Evolutionary conservation across 2,797 vertebrate genomes (phyloP), one percentile per base, ranked within the genome.

Genomic region (Lerista edwardsae): DNA sequence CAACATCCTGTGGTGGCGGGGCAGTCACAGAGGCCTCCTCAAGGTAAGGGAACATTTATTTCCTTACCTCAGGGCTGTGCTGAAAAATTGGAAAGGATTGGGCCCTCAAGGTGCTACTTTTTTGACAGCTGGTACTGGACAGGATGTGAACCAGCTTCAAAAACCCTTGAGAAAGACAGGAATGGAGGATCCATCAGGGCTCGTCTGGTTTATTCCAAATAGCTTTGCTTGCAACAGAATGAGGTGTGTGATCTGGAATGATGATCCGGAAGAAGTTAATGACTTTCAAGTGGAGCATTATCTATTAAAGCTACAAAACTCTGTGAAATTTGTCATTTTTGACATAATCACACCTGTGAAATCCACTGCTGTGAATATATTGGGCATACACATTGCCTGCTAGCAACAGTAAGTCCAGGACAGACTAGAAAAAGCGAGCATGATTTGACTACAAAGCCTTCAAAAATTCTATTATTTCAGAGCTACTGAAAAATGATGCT

Each of bases 261-360:
- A 47, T 0, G 27, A 5, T 41, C 62, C 65, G 47, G 62, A 3
- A 80, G 19, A 79, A 44, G 57, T 65, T 57, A 4, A 39, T 29
- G 3, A 7, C 11, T 71, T 90, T 75, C 31, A 67, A 0, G 0
- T 36, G 62, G 69, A 55, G 0, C 62, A 80, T 86, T 69, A 89
- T 47, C 61, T 65, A 11, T 14, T 47, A 80, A 61, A 85, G 8
- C 39, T 57, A 78, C 17, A 61, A 86, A 86, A 73, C 15, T 9
- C n/a, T 87, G n/a, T 77, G 47, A 88, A 76, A 71, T 68, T 15
- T 36, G 31, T 4, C 21, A 6, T 65, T 88, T 84, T 84, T 85
- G 2, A 80, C 41, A 74, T 17, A 88, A 76, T 8, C 44, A 41
- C 9, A 2, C 1, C 61, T 57, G 17, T 51, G 21, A 83, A 85